These are phyloP conservation scores for Monochamus saltuarius DNA, from an alignment of 1,140 invertebrate species.

Conservation along the genomic window DNA sequence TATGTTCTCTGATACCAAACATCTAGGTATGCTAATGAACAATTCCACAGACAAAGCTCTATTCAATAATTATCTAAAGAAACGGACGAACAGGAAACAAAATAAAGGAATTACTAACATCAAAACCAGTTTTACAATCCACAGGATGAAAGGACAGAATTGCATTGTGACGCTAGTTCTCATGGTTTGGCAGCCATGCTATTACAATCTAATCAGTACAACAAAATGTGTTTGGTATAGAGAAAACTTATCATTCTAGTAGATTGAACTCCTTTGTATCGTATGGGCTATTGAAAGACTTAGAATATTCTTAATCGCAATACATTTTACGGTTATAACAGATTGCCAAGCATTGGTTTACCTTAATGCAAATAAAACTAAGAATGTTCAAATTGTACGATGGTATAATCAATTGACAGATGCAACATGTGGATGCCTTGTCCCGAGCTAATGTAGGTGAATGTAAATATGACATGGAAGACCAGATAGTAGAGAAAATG, in stretches of 20 bases:
- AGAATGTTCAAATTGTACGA: conserved; percentile 36
- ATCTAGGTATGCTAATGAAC: too few relatives aligned
- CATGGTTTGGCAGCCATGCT: too few relatives aligned
- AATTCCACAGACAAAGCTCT: too few relatives aligned
- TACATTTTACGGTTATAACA: conserved; percentile 35
- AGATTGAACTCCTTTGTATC: conserved; percentile 38
- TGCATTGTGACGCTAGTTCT: conserved; percentile 1
- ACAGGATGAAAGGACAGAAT: not conserved
- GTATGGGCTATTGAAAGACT: conserved; percentile 27
- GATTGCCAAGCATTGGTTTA: conserved; percentile 39
- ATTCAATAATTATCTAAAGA: too few relatives aligned
- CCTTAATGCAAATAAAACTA: conserved; percentile 33
- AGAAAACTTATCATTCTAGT: conserved; percentile 43
- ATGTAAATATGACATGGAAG: too few relatives aligned
- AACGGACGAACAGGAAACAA: too few relatives aligned
- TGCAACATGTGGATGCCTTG: conserved; percentile 43
- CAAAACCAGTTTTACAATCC: too few relatives aligned
- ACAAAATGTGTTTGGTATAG: not conserved
- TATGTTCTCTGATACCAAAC: too few relatives aligned
- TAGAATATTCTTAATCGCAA: conserved; percentile 30
- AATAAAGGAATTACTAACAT: too few relatives aligned
- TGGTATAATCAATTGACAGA: conserved; percentile 38
- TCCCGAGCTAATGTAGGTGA: conserved; percentile 27
- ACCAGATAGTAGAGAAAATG: too few relatives aligned
- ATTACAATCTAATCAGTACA: too few relatives aligned